Conservation (phyloP, 2,888 invertebrate species). For the Diplazon laetatorius region DNA sequence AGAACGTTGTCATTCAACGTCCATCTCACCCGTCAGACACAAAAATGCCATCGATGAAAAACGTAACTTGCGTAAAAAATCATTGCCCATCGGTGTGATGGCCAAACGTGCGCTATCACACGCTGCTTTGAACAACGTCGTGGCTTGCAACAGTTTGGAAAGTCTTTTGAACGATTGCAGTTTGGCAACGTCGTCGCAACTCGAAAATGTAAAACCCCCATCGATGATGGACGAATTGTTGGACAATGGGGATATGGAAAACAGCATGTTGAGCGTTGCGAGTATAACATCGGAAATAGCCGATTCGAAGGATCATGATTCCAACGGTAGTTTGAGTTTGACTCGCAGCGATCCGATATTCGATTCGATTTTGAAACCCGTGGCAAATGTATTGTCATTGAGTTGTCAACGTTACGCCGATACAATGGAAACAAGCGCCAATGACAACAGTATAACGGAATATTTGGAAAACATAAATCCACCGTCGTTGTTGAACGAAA, state of each 20-base stretch:
- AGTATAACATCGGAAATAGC: slow-evolving; percentile 92
- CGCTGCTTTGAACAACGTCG: slow-evolving; percentile 79
- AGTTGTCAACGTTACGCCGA: slow-evolving; percentile 80
- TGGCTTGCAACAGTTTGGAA: slow-evolving; percentile 87
- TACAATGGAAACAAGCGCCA: slow-evolving; percentile 80
- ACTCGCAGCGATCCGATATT: slow-evolving; percentile 82
- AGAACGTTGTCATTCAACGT: slow-evolving; percentile 73
- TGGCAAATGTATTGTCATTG: slow-evolving; percentile 83
- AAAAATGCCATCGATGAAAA: slow-evolving; percentile 56
- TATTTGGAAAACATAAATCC: slow-evolving; percentile 88
- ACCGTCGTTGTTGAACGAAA: slow-evolving; percentile 89
- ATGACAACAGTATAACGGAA: slow-evolving; percentile 84
- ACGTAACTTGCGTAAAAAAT: slow-evolving; percentile 85
- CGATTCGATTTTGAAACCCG: slow-evolving; percentile 85
- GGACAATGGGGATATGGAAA: slow-evolving; percentile 87
- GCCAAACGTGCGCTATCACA: slow-evolving; percentile 88
- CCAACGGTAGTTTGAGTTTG: slow-evolving; percentile 81
- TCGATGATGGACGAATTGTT: slow-evolving; percentile 89
- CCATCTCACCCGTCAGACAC: slow-evolving; percentile 70
- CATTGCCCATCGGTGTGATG: slow-evolving; percentile 88
- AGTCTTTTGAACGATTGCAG: slow-evolving; percentile 85
- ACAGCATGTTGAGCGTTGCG: slow-evolving; percentile 92
- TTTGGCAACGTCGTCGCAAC: slow-evolving; percentile 85
- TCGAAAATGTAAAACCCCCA: slow-evolving; percentile 93
- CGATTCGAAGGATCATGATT: slow-evolving; percentile 84